Conservation (phyloP, 2,113 vertebrate species). For the Glaucidium brasilianum region DNA sequence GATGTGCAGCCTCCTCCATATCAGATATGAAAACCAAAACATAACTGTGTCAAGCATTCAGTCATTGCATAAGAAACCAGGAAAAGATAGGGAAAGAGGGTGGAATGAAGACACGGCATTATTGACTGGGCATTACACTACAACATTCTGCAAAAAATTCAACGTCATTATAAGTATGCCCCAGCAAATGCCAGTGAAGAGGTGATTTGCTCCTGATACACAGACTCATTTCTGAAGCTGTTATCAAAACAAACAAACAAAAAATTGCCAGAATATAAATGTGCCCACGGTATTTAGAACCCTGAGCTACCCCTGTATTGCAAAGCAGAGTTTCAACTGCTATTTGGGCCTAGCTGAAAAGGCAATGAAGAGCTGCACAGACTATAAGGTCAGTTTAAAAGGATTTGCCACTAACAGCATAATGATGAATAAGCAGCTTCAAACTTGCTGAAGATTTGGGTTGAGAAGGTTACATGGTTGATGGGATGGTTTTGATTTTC, state of each 20-base stretch:
- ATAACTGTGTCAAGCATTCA: neutral
- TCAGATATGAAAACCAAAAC: neutral
- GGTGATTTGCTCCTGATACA: conserved; percentile 11
- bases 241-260: neutral
- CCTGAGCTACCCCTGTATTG: neutral
- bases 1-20: neutral
- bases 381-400: neutral
- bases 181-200: neutral
- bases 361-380: neutral
- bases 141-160: conserved; percentile 35
- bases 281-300: neutral
- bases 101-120: neutral
- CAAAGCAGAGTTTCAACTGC: neutral
- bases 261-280: neutral
- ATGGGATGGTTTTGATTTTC: neutral
- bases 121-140: neutral
- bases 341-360: neutral
- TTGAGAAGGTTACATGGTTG: neutral
- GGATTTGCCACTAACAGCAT: neutral
- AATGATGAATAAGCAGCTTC: neutral
- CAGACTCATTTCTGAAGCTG: neutral
- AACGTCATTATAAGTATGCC: neutral
- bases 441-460: neutral
- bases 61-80: neutral
- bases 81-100: neutral